Conservation (phyloP, 2,888 invertebrate genomes). For the Caenorhabditis zanzibari region DNA sequence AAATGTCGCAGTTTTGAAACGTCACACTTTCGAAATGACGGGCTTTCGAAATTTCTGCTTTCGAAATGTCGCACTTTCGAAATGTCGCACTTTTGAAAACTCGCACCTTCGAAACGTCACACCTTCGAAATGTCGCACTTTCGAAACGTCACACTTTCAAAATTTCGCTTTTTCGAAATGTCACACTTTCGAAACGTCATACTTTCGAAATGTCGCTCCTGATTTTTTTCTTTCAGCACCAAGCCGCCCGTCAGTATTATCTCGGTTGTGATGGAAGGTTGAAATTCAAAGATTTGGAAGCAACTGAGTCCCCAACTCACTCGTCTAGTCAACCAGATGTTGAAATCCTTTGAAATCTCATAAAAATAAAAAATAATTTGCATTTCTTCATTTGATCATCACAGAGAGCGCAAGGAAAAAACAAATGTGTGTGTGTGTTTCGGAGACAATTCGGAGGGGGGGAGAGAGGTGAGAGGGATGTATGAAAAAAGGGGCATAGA, state of each 20-base stretch:
- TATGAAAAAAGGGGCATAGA: conserved; percentile 1
- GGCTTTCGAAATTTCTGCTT: too few species aligned
- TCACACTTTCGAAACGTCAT: too few species aligned
- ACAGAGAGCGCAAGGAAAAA: conserved; percentile 61
- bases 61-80: too few species aligned
- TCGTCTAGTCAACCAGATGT: not conserved
- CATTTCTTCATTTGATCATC: conserved; percentile 64
- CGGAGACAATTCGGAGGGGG: conserved; percentile 22
- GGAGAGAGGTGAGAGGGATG: conserved; percentile 24
- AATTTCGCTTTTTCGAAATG: too few species aligned
- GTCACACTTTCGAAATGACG: too few species aligned
- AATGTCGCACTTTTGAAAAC: too few species aligned
- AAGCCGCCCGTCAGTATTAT: conserved; percentile 33
- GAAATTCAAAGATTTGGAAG: conserved; percentile 34
- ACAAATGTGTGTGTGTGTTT: conserved; percentile 28
- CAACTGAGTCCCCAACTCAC: not conserved
- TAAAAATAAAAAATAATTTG: conserved; percentile 41
- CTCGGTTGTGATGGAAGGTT: conserved; percentile 47
- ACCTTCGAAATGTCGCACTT: too few species aligned
- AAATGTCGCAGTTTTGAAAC: too few species aligned
- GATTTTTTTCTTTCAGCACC: conserved; percentile 18
- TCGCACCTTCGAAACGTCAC: too few species aligned
- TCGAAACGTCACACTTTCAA: too few species aligned
- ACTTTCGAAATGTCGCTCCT: too few species aligned
- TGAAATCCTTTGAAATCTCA: not conserved